A percentile compares a stretch with the other conserved stretches of the same genome.
phyloP scores from a whole-genome alignment of 30 jellyfish, hydroid and myxozoan genomes.

The Pelagia noctiluca region DNA sequence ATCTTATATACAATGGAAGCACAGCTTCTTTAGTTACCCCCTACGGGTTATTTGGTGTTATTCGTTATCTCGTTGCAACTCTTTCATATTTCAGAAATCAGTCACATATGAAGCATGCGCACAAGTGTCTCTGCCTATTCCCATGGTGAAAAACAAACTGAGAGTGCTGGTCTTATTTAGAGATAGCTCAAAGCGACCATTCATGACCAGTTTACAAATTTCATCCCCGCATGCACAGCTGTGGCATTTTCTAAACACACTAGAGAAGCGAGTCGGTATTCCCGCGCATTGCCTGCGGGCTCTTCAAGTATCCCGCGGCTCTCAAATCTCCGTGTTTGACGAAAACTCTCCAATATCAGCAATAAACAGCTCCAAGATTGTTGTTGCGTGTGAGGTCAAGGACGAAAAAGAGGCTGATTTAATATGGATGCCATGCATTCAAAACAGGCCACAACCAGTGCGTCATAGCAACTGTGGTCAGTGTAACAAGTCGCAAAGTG shows the following conservation, averaged over 20 bases:
- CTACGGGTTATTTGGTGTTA: too few species aligned
- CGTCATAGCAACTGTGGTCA: slow-evolving; percentile 40
- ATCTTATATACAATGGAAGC: too few species aligned
- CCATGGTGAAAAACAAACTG: slow-evolving; percentile 64
- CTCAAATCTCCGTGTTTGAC: slow-evolving; percentile 18
- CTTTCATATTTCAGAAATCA: slow-evolving; percentile 69
- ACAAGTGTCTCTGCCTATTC: slow-evolving; percentile 93
- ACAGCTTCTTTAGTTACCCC: too few species aligned
- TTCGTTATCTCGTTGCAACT: neutral
- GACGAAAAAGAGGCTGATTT: slow-evolving; percentile 75
- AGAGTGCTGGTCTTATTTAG: slow-evolving; percentile 67
- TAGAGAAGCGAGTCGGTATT: slow-evolving; percentile 60
- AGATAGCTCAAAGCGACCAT: slow-evolving; percentile 67
- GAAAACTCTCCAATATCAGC: slow-evolving; percentile 67
- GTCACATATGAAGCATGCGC: slow-evolving; percentile 91
- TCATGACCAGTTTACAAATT: slow-evolving; percentile 56
- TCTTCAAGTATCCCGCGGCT: slow-evolving; percentile 69
- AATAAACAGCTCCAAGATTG: slow-evolving; percentile 31
- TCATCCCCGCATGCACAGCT: slow-evolving; percentile 82
- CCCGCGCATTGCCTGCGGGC: slow-evolving; percentile 77
- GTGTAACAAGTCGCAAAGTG: slow-evolving; percentile 64
- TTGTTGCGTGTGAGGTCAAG: slow-evolving; percentile 78
- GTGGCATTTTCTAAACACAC: slow-evolving; percentile 84
- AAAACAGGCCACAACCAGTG: slow-evolving; percentile 41
- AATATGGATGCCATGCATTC: slow-evolving; percentile 78